Base-by-base conservation (phyloP, 30 jellyfish, hydroid and myxozoan genomes). In the Morbakka virulenta region DNA sequence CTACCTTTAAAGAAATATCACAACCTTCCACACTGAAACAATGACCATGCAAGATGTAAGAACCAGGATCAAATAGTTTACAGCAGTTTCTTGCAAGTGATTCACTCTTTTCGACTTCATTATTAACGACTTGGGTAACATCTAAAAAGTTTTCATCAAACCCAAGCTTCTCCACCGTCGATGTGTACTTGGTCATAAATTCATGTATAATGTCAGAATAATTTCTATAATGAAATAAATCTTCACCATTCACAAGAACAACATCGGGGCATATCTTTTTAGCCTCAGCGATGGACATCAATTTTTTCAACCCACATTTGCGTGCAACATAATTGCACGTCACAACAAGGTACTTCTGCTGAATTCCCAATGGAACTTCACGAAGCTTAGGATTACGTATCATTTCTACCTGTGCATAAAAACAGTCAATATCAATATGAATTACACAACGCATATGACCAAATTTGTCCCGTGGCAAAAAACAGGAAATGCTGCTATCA, bases 351-450 rank as follows among this genome's bases (percentile, higher is more conserved):
- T 86, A 80, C 74, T 86, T 86, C 78, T 86, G 96, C 33, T 77
- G 64, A 11, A 86, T 91, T 22, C 92, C 91, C 29, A 86, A 34
- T 0, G 96, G 96, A 25, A 50, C 64, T 14, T 32, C 69, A 3
- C 69, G 62, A 64, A 86, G 62, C 14, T 72, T 64, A 4, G 96
- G 96, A 50, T 77, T 77, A 35, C 88, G 53, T 4, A 86, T 77
- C 67, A 80, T 84, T 33, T 86, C 96, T 1, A 86, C 96, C 68
- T 86, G 96, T 23, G 94, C 91, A 41, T 86, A 86, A 35, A 86
- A 86, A 35, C 96, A 86, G 69, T 86, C 96, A 69, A 86, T 62
- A 62, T 86, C 96, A 36, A 86, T 77, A 57, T 86, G 96, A 22
- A 86, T 69, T 11, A 86, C 70, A 33, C 96, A 76, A 35, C 82